Evolutionary conservation across 2,888 invertebrate species (phyloP), one percentile per base, ranked within the genome.

Genomic region (Clusia tigrina): DNA sequence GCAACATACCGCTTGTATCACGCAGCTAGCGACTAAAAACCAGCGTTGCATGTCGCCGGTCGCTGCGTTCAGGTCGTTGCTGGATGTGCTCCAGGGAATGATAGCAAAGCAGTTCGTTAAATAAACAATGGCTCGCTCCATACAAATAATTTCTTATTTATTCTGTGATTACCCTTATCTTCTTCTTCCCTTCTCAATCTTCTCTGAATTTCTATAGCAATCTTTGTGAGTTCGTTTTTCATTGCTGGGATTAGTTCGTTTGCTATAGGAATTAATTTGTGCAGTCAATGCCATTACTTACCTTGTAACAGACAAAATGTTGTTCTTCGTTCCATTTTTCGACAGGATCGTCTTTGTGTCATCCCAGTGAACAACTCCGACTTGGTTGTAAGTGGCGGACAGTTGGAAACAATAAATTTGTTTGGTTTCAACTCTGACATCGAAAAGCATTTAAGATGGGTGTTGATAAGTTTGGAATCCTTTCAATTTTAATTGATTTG

Each of bases 401-500:
- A n/a, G n/a, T 54, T 15, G 10, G 32, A 25, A 6, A 54, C 32
- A 54, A 54, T 54, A 54, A 54, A 54, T 54, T 54, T 63, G n/a
- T 55, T 55, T 59, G 59, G 60, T 63, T 65, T 62, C 64, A 63
- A 64, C 58, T 63, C 66, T 67, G 62, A 66, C 66, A 68, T 65
- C 63, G 66, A 60, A 67, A 63, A 68, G 63, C 65, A 65, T 64
- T 68, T 68, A 67, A 67, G 63, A 63, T 58, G 56, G 58, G 51
- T 5, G 48, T 48, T 3, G 48, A 48, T 18, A 22, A 48, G 48
- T 32, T n/a, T n/a, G n/a, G n/a, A n/a, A n/a, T n/a, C n/a, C n/a
- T n/a, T n/a, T n/a, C n/a, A n/a, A n/a, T n/a, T n/a, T n/a, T n/a
- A n/a, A n/a, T n/a, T n/a, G n/a, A n/a, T n/a, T n/a, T n/a, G n/a